phyloP scores from a whole-genome alignment of 1,140 invertebrate species.

The Brachionus calyciflorus region DNA sequence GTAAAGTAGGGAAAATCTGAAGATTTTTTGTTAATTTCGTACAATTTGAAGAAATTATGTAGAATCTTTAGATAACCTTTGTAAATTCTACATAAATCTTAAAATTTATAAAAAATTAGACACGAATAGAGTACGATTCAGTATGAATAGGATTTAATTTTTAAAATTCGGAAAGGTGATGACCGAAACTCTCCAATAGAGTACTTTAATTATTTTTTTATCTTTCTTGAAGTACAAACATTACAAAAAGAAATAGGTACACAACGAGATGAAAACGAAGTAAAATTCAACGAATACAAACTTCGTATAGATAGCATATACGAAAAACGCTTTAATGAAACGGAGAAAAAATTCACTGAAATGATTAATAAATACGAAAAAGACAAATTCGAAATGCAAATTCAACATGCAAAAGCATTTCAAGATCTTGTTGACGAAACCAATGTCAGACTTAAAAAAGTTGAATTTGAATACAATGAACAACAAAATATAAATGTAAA shows the following conservation, averaged over 20 bases:
- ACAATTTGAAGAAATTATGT: too few species aligned
- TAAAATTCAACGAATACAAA: conserved; percentile 56
- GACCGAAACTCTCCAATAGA: too few species aligned
- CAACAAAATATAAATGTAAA: conserved; percentile 55
- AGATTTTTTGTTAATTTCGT: too few species aligned
- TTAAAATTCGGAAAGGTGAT: too few species aligned
- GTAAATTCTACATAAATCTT: too few species aligned
- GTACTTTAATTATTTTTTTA: too few species aligned
- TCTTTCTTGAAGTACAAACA: conserved; percentile 55
- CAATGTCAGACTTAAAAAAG: conserved; percentile 55
- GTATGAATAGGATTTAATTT: too few species aligned
- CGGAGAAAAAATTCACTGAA: conserved; percentile 52
- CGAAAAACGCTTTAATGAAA: conserved; percentile 56
- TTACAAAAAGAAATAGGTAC: conserved; percentile 54
- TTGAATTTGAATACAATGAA: conserved; percentile 59
- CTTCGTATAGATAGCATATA: not conserved
- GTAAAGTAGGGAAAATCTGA: too few species aligned
- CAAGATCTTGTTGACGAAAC: conserved; percentile 60
- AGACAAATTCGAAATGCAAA: conserved; percentile 60
- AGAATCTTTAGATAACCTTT: too few species aligned
- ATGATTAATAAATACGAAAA: conserved; percentile 57
- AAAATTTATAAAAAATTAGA: too few species aligned
- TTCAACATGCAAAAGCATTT: conserved; percentile 59
- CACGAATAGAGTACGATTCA: too few species aligned
- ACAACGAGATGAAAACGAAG: conserved; percentile 55